phyloP scores from a whole-genome alignment of 2,888 invertebrate genomes.

The Apocheima hispidaria region DNA sequence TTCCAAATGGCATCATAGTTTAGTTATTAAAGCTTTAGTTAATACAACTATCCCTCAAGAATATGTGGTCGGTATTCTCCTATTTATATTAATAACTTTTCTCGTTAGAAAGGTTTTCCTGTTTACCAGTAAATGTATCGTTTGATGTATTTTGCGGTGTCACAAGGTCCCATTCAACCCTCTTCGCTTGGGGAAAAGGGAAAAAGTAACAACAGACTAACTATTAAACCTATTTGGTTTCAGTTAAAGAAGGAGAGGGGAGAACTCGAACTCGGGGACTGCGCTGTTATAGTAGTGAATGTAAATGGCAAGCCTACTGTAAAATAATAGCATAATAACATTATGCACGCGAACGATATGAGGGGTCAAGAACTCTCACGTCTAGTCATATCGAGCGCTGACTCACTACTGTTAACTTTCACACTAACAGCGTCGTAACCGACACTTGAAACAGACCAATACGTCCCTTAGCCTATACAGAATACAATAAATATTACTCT shows the following conservation, averaged over 20 bases:
- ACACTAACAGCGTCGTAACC: conserved; percentile 44
- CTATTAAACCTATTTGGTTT: too few species aligned
- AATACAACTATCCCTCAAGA: not conserved
- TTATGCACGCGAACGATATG: conserved; percentile 52
- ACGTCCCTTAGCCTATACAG: conserved; percentile 29
- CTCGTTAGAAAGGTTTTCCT: not conserved
- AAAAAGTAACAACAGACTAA: not conserved
- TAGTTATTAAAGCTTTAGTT: too few species aligned
- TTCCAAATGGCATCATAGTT: too few species aligned
- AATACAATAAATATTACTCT: conserved; percentile 34
- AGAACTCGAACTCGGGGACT: not conserved
- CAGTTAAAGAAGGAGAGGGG: not conserved
- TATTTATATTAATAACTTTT: not conserved
- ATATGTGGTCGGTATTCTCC: not conserved
- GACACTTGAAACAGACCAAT: conserved; percentile 12
- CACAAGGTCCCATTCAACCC: not conserved
- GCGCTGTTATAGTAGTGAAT: not conserved
- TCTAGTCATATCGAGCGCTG: conserved; percentile 77
- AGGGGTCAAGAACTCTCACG: conserved; percentile 71
- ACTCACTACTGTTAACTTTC: conserved; percentile 52
- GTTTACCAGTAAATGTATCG: not conserved
- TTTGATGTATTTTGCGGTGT: not conserved
- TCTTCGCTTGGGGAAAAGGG: not conserved
- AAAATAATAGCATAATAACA: conserved; percentile 19
- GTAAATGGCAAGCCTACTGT: conserved; percentile 5